Conservation (phyloP, 64 coral and sea anemone genomes). For the Montipora sp. region DNA sequence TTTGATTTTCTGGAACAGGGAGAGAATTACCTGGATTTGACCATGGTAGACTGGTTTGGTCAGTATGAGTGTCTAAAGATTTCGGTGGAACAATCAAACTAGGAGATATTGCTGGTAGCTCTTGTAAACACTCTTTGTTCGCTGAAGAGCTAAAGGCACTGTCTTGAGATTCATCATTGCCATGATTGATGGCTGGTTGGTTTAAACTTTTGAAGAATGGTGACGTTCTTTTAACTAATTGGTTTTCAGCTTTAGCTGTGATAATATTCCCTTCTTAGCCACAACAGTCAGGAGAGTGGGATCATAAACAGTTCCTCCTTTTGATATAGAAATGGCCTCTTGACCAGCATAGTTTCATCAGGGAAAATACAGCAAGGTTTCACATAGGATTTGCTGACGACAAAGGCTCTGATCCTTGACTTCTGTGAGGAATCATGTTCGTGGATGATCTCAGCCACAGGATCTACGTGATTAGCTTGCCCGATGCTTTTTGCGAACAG, state of each 20-base stretch:
- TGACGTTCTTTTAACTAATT: slow-evolving; percentile 36
- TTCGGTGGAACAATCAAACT: neutral
- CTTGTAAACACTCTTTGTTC: neutral
- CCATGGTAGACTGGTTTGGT: neutral
- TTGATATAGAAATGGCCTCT: slow-evolving; percentile 22
- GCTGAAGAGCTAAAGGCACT: neutral
- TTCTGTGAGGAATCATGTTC: slow-evolving; percentile 40
- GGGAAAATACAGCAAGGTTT: slow-evolving; percentile 33
- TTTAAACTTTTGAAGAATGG: slow-evolving; percentile 46
- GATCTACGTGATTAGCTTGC: slow-evolving; percentile 45
- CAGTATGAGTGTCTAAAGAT: neutral
- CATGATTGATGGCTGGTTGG: slow-evolving; percentile 11
- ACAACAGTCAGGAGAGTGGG: slow-evolving; percentile 19
- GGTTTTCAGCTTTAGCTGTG: slow-evolving; percentile 7
- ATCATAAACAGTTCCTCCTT: slow-evolving; percentile 43
- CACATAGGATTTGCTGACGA: slow-evolving; percentile 35
- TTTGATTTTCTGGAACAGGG: neutral
- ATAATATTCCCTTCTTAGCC: slow-evolving; percentile 59
- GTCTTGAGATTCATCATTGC: neutral
- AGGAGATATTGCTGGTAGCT: neutral
- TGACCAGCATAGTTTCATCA: slow-evolving; percentile 55
- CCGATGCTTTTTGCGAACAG: slow-evolving; percentile 49
- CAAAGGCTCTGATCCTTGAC: slow-evolving; percentile 28
- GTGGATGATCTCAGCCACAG: slow-evolving; percentile 41
- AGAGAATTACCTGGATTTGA: neutral